Evolutionary conservation across 2,797 vertebrate genomes (phyloP).

Genomic region (Lindbergichthys nudifrons): DNA sequence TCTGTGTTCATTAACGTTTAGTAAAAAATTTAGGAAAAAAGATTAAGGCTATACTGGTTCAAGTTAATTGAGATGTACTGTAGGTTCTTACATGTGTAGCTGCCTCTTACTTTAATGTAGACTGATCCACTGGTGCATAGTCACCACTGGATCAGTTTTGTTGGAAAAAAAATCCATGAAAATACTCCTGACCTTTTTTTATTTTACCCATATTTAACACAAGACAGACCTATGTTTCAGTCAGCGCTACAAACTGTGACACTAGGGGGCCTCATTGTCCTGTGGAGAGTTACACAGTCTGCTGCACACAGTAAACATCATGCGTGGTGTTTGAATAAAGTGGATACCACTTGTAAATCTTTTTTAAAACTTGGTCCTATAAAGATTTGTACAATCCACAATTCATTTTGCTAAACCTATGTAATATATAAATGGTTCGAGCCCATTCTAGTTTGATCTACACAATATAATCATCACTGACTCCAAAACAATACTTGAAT

Average conservation of each 20-base stretch:
- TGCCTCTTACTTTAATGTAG: not conserved
- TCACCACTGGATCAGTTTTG: not conserved
- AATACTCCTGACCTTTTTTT: not conserved
- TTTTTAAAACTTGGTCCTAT: not conserved
- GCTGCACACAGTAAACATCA: not conserved
- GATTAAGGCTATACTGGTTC: not conserved
- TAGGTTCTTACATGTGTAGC: not conserved
- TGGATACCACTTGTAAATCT: not conserved
- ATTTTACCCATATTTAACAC: not conserved
- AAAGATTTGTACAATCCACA: not conserved
- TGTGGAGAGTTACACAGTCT: slow-evolving; percentile 7
- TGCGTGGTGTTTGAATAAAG: not conserved
- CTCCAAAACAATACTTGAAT: not conserved
- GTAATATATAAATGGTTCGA: not conserved
- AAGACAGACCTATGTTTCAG: not conserved
- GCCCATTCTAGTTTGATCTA: slow-evolving; percentile 4
- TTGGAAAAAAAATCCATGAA: not conserved
- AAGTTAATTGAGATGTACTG: not conserved
- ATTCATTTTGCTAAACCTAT: not conserved
- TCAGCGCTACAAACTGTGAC: slow-evolving; percentile 18
- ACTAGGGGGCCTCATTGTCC: slow-evolving; percentile 56
- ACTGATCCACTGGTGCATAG: not conserved
- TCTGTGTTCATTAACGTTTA: not conserved
- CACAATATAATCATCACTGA: not conserved
- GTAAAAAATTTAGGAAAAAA: not conserved